Conservation (phyloP, 2,888 invertebrate genomes). For the Drosophila borealis region DNA sequence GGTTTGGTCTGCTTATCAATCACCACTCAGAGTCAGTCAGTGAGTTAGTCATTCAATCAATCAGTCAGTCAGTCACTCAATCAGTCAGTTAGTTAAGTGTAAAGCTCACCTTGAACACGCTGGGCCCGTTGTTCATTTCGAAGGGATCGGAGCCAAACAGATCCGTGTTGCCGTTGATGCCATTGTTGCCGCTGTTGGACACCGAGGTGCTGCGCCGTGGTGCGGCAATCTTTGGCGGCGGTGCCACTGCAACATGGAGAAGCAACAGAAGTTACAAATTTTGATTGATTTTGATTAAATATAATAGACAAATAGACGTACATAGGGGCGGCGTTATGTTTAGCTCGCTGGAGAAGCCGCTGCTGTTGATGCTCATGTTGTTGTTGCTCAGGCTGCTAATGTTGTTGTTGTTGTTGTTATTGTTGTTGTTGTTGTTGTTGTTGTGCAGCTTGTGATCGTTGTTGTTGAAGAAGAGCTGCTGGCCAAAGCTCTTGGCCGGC, state of each 20-base stretch:
- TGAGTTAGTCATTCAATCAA: background rate
- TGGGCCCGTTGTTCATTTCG: constrained; percentile 81
- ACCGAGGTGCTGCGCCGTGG: constrained; percentile 85
- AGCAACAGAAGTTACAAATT: background rate
- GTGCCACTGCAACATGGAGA: constrained; percentile 89
- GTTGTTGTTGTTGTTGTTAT: constrained; percentile 75
- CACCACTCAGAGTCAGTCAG: background rate
- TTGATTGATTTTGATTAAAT: background rate
- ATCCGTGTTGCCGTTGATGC: constrained; percentile 86
- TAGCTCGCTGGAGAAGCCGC: constrained; percentile 82
- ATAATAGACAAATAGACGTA: constrained; percentile 85
- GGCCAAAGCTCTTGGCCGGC: constrained; percentile 84
- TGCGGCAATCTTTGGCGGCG: constrained; percentile 92
- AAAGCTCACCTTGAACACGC: constrained; percentile 82
- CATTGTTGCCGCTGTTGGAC: constrained; percentile 59
- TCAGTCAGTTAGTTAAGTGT: background rate
- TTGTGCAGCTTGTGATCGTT: constrained; percentile 80
- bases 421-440: constrained; percentile 65
- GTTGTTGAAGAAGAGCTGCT: constrained; percentile 85
- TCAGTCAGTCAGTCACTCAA: background rate
- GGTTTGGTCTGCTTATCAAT: no score
- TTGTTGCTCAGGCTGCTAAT: constrained; percentile 68
- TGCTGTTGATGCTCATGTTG: constrained; percentile 80
- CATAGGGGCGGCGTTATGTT: constrained; percentile 88
- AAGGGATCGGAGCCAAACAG: constrained; percentile 93